Conservation (phyloP, 2,797 vertebrate genomes). For the Eidolon dupreanum region DNA sequence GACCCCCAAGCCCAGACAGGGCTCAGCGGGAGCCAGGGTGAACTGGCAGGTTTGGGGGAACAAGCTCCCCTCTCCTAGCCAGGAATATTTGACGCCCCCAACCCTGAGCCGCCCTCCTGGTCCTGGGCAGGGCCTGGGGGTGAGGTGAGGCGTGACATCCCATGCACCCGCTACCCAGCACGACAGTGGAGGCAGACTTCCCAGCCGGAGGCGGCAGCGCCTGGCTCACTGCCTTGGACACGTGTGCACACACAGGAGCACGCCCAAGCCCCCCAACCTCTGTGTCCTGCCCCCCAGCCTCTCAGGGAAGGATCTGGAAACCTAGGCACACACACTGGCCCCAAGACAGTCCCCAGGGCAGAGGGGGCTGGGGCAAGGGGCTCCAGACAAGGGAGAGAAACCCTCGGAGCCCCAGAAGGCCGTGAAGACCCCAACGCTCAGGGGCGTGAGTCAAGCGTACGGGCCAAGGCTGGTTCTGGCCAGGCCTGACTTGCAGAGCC, state of each 20-base stretch:
- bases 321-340: neutral
- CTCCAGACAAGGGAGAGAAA: neutral
- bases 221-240: neutral
- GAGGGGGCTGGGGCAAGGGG: too few species aligned
- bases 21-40: accelerated
- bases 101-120: neutral
- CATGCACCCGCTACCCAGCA: accelerated
- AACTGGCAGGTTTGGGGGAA: neutral
- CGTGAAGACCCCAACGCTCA: neutral
- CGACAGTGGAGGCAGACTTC: neutral
- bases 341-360: neutral
- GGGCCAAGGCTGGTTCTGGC: accelerated
- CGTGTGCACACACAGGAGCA: neutral
- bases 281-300: neutral
- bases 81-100: neutral
- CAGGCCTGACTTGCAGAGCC: accelerated
- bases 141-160: neutral
- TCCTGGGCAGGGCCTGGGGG: too few species aligned
- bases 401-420: neutral
- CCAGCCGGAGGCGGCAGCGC: neutral
- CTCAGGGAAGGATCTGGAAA: neutral
- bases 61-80: neutral
- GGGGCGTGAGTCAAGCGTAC: accelerated
- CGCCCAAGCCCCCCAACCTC: neutral
- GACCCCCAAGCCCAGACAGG: neutral